Evolutionary conservation across 2,797 vertebrate genomes (phyloP).

Genomic region (Megaceryle alcyon): DNA sequence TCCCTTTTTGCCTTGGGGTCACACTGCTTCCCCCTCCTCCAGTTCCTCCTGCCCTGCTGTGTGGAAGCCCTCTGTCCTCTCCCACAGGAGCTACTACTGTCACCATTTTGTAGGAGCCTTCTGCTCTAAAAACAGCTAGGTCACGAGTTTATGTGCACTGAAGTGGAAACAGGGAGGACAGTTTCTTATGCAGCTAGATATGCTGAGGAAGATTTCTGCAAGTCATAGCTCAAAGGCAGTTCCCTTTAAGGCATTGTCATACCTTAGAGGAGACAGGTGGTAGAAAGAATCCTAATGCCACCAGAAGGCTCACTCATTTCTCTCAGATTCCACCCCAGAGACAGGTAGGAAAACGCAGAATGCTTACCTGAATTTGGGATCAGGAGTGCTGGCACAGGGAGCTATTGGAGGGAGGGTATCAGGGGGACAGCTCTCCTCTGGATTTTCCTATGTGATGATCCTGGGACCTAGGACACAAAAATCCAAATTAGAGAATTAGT

Average conservation of each 20-base stretch:
- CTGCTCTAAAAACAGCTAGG: not conserved
- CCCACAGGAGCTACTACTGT: not conserved
- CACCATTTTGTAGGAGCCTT: not conserved
- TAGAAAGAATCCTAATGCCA: not conserved
- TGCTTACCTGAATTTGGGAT: not conserved
- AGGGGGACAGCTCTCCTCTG: not conserved
- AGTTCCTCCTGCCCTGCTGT: not conserved
- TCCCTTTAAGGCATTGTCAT: not conserved
- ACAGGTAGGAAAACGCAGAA: not conserved
- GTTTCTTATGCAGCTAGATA: not conserved
- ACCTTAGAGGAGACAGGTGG: not conserved
- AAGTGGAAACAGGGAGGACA: not conserved
- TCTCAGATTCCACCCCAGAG: not conserved
- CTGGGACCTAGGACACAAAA: not conserved
- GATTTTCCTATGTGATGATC: not conserved
- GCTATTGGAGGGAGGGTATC: not conserved
- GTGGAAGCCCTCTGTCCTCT: not conserved
- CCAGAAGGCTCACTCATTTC: not conserved
- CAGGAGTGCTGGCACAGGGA: not conserved
- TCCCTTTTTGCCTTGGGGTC: not conserved
- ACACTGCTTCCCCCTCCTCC: not conserved
- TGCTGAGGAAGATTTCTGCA: not conserved
- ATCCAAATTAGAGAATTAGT: not conserved
- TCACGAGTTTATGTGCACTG: not conserved
- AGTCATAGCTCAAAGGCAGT: not conserved